Evolutionary conservation across 1,140 invertebrate genomes (phyloP), one percentile per base, ranked within the genome.

Genomic region (Lordiphosa collinella): DNA sequence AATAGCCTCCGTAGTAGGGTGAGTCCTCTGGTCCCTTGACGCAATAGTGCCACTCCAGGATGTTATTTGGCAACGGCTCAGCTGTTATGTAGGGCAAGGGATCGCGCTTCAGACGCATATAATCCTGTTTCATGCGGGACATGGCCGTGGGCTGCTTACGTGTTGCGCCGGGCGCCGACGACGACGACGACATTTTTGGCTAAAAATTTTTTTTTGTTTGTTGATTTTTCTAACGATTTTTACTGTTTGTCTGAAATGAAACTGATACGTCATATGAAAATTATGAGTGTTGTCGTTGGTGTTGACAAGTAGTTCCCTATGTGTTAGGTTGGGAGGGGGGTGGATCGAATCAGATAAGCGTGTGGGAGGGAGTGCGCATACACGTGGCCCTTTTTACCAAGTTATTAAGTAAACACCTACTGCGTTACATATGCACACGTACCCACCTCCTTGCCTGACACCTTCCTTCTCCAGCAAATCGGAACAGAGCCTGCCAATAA

Each of bases 1-100:
- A 99, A 86, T 95, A 95, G 34, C 98, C 98, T 51, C 97, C 96
- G 86, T 97, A 95, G 89, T 99, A 99, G 0, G 97, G 96, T 44
- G 95, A 93, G 37, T 96, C 95, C 35, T 98, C 91, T 41, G 98
- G 98, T 84, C 97, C 96, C 48, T 88, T 87, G n/a, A 89, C 86
- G 29, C 88, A 87, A 62, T 88, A 89, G 89, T 92, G 95, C 97
- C 98, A 99, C 92, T 99, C 97, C 44, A 99, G 90, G 72, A 99
- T 98, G 90, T 99, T 99, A 2, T 95, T 93, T 25, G 96, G 95
- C 38, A 98, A 90, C 53, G 98, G 98, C 88, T 97, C 96, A 7
- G 88, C 88, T 18, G 85, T 75, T 11, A 89, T 89, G 43, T 89
- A 89, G 25, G 98, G 98, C 57, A 99, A 94, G 12, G 98, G 98